Percentiles rank a stretch among this genome's conserved stretches.
Conservation (phyloP, 2,797 vertebrate genomes). For the Paramormyrops hopkinsi region DNA sequence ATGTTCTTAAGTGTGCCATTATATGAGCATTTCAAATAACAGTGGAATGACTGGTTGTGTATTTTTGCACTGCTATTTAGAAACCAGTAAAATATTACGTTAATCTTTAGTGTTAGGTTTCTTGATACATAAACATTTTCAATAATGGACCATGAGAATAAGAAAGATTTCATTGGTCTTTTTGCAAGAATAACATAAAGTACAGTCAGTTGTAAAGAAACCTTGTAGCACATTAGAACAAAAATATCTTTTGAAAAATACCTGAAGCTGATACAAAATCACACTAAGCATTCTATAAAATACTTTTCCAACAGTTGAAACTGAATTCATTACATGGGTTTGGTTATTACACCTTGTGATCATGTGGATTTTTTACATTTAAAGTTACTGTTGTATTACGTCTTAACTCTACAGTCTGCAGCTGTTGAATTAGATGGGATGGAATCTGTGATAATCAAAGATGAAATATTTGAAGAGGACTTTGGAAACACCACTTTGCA, state of each 20-base stretch:
- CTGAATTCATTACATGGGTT: neutral
- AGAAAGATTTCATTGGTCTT: neutral
- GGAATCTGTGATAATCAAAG: conserved; percentile 16
- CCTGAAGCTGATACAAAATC: neutral
- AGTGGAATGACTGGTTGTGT: neutral
- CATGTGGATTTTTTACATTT: neutral
- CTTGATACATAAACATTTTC: neutral
- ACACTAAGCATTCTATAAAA: neutral
- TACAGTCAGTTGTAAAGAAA: neutral
- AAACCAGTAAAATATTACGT: neutral
- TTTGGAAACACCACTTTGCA: neutral
- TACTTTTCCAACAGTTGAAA: neutral
- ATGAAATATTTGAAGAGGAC: conserved; percentile 20
- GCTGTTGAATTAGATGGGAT: conserved; percentile 13
- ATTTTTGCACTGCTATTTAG: neutral
- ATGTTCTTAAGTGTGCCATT: neutral
- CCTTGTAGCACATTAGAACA: neutral
- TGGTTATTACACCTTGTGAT: neutral
- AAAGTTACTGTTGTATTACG: neutral
- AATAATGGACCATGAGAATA: neutral
- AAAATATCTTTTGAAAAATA: neutral
- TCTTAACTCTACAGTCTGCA: conserved; percentile 6
- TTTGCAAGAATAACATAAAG: neutral
- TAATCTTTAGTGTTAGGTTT: neutral
- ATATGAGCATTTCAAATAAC: neutral